phyloP scores from a whole-genome alignment of 2,888 invertebrate species.

The Sicus ferrugineus region DNA sequence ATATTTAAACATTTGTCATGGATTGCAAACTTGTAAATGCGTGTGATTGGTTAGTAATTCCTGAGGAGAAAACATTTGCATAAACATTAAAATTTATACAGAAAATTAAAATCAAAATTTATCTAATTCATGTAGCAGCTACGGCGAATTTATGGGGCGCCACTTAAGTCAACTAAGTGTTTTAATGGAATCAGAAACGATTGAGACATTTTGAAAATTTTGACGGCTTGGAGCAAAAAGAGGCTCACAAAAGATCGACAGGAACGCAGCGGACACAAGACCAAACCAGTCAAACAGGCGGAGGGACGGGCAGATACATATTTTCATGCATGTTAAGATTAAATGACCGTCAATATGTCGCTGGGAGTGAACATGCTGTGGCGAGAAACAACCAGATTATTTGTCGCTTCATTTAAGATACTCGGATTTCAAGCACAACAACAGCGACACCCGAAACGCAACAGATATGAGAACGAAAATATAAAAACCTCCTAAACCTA shows the following conservation, averaged over 20 bases:
- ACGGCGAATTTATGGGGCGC: not conserved
- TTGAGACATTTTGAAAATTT: slow-evolving; percentile 22
- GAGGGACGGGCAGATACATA: not conserved
- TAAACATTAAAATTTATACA: too few relatives aligned
- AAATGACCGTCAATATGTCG: not conserved
- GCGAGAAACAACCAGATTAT: slow-evolving; percentile 10
- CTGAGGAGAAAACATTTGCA: too few relatives aligned
- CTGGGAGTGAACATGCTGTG: slow-evolving; percentile 3
- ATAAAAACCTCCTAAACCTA: not conserved
- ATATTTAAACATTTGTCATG: too few relatives aligned
- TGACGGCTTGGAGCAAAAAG: slow-evolving; percentile 1
- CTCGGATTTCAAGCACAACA: slow-evolving; percentile 1
- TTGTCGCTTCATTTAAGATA: slow-evolving; percentile 26
- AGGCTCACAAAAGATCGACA: not conserved
- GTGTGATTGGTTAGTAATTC: too few relatives aligned
- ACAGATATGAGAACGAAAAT: slow-evolving; percentile 5
- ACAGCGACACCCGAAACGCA: not conserved
- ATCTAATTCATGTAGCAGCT: not conserved
- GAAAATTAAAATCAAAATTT: not conserved
- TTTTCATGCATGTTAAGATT: not conserved
- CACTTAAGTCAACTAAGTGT: not conserved
- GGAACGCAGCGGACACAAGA: too few relatives aligned
- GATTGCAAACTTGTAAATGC: too few relatives aligned
- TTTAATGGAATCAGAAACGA: slow-evolving; percentile 3
- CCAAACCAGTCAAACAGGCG: not conserved